Evolutionary conservation across 2,113 vertebrate genomes (phyloP), one percentile per base, ranked within the genome.

Genomic region (Gallinago paraguaiae): DNA sequence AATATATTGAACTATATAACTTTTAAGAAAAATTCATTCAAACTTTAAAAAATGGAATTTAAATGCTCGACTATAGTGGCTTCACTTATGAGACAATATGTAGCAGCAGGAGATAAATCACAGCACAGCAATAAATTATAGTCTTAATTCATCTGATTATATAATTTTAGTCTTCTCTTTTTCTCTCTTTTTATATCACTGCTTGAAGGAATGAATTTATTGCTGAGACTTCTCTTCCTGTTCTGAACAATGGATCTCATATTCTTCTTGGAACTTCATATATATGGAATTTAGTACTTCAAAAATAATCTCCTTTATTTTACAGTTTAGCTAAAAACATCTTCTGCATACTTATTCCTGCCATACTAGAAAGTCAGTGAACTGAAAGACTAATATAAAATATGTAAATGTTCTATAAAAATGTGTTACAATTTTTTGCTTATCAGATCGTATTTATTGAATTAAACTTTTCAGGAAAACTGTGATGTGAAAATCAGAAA

Each of bases 51-150:
- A 92, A 19, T 64, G 93, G 23, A 90, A 96, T 97, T 84, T 95
- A 94, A 96, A 96, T 23, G 60, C 50, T 95, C 69, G 87, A 71
- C 72, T 77, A 54, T 31, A 54, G 78, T 77, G 79, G 33, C 33
- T 94, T 95, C 86, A 90, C 50, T 97, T 96, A 84, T 70, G 72
- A 92, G 92, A 86, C 78, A 93, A 77, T 74, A 80, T 95, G 91
- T 79, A 95, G 59, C 96, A 96, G 94, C 92, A 90, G 84, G 90
- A 90, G 70, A 95, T 94, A 96, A 96, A 97, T 96, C 93, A 97
- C 67, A 84, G 57, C 94, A 88, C 96, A 97, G 96, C 84, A 96
- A 96, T 96, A 98, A 97, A 97, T 98, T 97, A 97, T 45, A 97
- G 94, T 71, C 81, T 96, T 97, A 97, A 97, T 92, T 97, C 84